phyloP scores from a whole-genome alignment of 1,140 invertebrate genomes.

The Anoplophora glabripennis region DNA sequence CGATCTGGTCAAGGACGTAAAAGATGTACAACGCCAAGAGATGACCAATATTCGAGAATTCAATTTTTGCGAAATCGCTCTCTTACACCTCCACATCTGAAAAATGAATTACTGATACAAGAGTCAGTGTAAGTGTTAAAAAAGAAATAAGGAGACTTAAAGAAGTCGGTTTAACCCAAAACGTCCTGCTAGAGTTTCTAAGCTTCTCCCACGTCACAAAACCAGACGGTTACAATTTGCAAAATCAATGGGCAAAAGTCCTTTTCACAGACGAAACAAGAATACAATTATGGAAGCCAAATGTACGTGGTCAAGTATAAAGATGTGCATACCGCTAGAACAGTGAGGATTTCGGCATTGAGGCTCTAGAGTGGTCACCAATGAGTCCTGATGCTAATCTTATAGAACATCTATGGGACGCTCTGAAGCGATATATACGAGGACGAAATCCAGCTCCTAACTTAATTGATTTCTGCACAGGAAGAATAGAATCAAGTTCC shows the following conservation, averaged over 20 bases:
- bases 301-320: conserved; percentile 14
- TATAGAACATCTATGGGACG: conserved; percentile 18
- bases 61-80: conserved; percentile 7
- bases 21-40: conserved; percentile 20
- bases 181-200: conserved; percentile 11
- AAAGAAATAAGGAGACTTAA: conserved; percentile 7
- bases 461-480: no score
- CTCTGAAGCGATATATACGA: background rate
- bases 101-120: conserved; percentile 16
- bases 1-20: conserved; percentile 11
- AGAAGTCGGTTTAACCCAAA: background rate
- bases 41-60: conserved; percentile 17
- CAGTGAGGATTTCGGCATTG: conserved; percentile 12
- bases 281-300: conserved; percentile 13
- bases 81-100: conserved; percentile 10
- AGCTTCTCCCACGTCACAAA: conserved; percentile 15
- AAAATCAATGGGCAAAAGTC: conserved; percentile 16
- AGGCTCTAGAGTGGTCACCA: conserved; percentile 5
- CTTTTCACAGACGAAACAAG: conserved; percentile 16
- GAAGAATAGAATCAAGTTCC: no score
- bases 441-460: no score
- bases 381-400: conserved; percentile 12
- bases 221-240: conserved; percentile 14
- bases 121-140: conserved; percentile 16
- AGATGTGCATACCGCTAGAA: conserved; percentile 9